Evolutionary conservation across 2,797 vertebrate species (phyloP), one percentile per base, ranked within the genome.

Genomic region (Petrocephalus sullivani): DNA sequence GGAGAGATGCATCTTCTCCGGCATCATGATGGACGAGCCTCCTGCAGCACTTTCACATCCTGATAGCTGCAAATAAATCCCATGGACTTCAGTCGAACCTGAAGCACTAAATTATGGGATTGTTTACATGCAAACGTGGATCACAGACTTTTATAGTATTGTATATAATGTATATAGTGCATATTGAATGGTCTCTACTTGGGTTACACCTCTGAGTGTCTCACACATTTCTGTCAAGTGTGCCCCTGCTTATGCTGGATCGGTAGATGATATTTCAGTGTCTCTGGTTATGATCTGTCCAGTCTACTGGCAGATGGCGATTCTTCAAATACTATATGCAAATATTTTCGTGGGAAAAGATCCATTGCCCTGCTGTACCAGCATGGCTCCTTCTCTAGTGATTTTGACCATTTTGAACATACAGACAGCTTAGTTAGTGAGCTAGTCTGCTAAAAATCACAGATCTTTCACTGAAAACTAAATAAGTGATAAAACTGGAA

Each of bases 1-100:
- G 16, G 92, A 90, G 33, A 95, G 89, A n/a, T 90, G 84, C 41
- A 75, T 16, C n/a, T 33, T 91, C 90, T 96, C 94, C 28, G 81
- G 58, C 0, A 3, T 6, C 4, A 49, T 85, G 71, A 88, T 14
- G 1, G 49, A 1, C n/a, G 60, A 87, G 23, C 21, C 82, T 28
- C 53, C 88, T 75, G 71, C 37, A 87, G 90, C 37, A 54, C 8
- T 60, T 78, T 89, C 88, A n/a, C 28, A 0, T 71, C 19, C 78
- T n/a, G 6, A 61, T 28, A 67, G 37, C 84, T 89, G 21, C 46
- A 41, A 89, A 81, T 37, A 21, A 57, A 86, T 14, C 61, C 53
- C 37, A 64, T 33, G 2, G 64, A 87, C 21, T 28, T 28, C 61
- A 67, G 12, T 33, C 3, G 1, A 14, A 67, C 12, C 4, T 67